Conservation (phyloP, 2,888 invertebrate species). For the Eristalinus aeneus region DNA sequence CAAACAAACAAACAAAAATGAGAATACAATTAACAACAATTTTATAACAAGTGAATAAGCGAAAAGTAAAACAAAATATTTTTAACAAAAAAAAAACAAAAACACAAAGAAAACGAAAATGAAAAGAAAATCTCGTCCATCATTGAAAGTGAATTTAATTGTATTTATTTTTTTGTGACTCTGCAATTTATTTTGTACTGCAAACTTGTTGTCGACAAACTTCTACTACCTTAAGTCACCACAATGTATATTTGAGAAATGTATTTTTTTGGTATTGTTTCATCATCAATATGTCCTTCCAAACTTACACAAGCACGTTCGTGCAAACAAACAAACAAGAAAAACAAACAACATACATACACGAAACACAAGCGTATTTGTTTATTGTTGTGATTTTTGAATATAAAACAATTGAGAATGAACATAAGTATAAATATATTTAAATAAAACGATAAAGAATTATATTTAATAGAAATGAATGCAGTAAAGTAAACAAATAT, state of each 20-base stretch:
- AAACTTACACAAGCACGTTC: conserved; percentile 27
- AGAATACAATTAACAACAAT: conserved; percentile 40
- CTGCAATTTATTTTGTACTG: conserved; percentile 60
- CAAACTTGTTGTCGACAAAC: not conserved
- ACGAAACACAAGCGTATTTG: conserved; percentile 64
- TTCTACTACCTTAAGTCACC: conserved; percentile 13
- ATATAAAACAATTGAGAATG: conserved; percentile 22
- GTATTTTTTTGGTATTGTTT: conserved; percentile 55
- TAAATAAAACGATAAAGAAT: conserved; percentile 48
- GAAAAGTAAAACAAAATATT: conserved; percentile 42
- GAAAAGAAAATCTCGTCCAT: conserved; percentile 68
- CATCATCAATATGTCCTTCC: conserved; percentile 67
- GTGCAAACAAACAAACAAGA: not conserved
- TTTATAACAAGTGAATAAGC: conserved; percentile 56
- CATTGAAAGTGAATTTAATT: conserved; percentile 70
- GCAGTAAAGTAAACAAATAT: conserved; percentile 11
- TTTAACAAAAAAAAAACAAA: conserved; percentile 30
- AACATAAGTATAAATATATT: conserved; percentile 45
- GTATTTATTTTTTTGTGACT: conserved; percentile 59
- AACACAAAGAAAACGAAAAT: not conserved
- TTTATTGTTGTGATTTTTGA: conserved; percentile 70
- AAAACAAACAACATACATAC: not conserved
- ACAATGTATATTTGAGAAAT: conserved; percentile 50
- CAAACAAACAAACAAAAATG: conserved; percentile 3
- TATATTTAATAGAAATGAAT: conserved; percentile 50